phyloP scores from a whole-genome alignment of 2,113 vertebrate species.

The Protomyctophum bolini region DNA sequence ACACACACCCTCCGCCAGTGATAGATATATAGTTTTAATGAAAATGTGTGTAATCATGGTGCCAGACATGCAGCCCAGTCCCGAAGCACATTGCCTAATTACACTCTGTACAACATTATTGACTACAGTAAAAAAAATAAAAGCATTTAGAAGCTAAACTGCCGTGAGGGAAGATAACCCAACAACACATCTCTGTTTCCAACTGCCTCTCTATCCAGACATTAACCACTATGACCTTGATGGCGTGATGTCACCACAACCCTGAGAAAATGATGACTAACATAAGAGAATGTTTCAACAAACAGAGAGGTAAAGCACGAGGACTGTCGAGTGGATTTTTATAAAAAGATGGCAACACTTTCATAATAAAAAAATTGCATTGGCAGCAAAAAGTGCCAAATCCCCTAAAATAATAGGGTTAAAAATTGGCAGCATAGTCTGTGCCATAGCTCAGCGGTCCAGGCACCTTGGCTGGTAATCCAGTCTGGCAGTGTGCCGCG shows the following conservation, averaged over 20 bases:
- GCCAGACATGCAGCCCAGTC: slow-evolving; percentile 79
- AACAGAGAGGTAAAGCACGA: slow-evolving; percentile 13
- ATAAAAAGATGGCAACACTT: not conserved
- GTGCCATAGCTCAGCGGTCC: too few species aligned
- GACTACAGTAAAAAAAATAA: slow-evolving; percentile 78
- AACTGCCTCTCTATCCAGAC: not conserved
- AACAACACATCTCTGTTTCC: slow-evolving; percentile 15
- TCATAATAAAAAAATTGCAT: too few species aligned
- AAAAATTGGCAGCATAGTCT: too few species aligned
- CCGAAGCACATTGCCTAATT: slow-evolving; percentile 87
- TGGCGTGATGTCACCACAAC: not conserved
- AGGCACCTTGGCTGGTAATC: too few species aligned
- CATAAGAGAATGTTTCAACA: slow-evolving; percentile 13
- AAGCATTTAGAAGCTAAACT: slow-evolving; percentile 80
- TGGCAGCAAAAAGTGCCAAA: too few species aligned
- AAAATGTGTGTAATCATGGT: slow-evolving; percentile 87
- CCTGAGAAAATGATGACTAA: slow-evolving; percentile 4
- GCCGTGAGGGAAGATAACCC: slow-evolving; percentile 74
- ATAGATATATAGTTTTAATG: too few species aligned
- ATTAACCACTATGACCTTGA: slow-evolving; percentile 30
- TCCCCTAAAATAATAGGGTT: too few species aligned
- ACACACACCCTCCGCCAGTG: too few species aligned
- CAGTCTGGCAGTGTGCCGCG: too few species aligned
- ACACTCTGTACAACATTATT: slow-evolving; percentile 93
- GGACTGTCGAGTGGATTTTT: slow-evolving; percentile 12